These are phyloP conservation scores for Pangasius djambal DNA, from an alignment of 2,797 vertebrate genomes.

Conservation along the genomic window DNA sequence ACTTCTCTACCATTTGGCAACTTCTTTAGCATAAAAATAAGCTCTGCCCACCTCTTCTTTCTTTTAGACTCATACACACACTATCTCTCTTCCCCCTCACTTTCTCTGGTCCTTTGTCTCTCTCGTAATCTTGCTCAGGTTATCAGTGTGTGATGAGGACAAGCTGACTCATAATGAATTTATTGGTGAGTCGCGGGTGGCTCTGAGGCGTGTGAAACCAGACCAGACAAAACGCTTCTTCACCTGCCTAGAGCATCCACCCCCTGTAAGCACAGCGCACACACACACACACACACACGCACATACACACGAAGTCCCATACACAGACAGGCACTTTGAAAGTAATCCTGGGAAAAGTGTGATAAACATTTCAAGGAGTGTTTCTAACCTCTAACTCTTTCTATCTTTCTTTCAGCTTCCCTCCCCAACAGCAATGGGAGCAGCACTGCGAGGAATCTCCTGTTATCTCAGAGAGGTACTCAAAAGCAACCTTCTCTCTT, in stretches of 20 bases:
- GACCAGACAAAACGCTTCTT: slow-evolving; percentile 83
- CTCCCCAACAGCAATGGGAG: slow-evolving; percentile 85
- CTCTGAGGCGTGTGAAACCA: slow-evolving; percentile 83
- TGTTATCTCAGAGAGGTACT: slow-evolving; percentile 88
- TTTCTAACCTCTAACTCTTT: slow-evolving; percentile 30
- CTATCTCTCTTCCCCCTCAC: background rate
- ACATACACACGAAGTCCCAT: slow-evolving; percentile 25
- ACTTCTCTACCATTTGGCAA: background rate
- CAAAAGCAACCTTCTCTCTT: slow-evolving; percentile 23
- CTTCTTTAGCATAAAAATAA: slow-evolving; percentile 21
- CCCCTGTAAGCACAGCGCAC: slow-evolving; percentile 72
- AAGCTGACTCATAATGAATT: slow-evolving; percentile 89
- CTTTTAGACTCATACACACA: slow-evolving; percentile 2
- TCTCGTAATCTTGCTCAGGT: slow-evolving; percentile 66
- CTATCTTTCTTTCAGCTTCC: slow-evolving; percentile 72
- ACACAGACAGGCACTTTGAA: slow-evolving; percentile 28
- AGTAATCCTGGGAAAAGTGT: slow-evolving; percentile 18
- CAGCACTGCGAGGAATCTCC: slow-evolving; percentile 86
- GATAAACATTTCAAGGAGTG: slow-evolving; percentile 14
- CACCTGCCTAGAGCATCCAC: slow-evolving; percentile 84
- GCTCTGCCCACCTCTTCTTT: slow-evolving; percentile 8
- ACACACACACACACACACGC: slow-evolving; percentile 29
- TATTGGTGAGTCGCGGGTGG: slow-evolving; percentile 85
- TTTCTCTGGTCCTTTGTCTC: background rate
- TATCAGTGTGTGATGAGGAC: slow-evolving; percentile 88